phyloP scores from a whole-genome alignment of 2,797 vertebrate species.

The Clangula hyemalis region DNA sequence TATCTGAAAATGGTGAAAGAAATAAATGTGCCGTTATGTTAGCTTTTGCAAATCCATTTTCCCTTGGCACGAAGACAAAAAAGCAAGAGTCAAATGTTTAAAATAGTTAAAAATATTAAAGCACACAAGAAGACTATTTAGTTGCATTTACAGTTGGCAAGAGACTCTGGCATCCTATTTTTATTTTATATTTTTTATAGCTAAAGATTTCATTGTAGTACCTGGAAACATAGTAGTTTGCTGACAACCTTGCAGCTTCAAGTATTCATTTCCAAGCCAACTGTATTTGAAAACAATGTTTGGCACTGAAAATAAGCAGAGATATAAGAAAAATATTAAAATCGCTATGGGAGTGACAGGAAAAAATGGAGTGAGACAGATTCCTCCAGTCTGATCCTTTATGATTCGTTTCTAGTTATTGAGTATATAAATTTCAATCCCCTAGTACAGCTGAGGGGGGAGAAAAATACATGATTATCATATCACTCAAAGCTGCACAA shows the following conservation, averaged over 20 bases:
- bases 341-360: conserved; percentile 85
- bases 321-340: conserved; percentile 85
- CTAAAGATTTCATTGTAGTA: conserved; percentile 63
- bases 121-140: conserved; percentile 46
- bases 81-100: conserved; percentile 37
- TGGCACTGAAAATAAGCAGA: conserved; percentile 82
- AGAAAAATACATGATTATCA: conserved; percentile 78
- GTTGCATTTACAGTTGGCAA: conserved; percentile 56
- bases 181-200: conserved; percentile 51
- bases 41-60: conserved; percentile 62
- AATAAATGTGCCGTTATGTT: conserved; percentile 57
- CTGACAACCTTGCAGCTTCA: conserved; percentile 46
- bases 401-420: conserved; percentile 83
- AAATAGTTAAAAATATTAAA: conserved; percentile 68
- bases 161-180: conserved; percentile 43
- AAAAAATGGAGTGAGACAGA: conserved; percentile 83
- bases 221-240: conserved; percentile 58
- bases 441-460: conserved; percentile 69
- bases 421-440: conserved; percentile 85
- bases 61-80: conserved; percentile 33
- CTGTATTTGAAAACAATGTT: conserved; percentile 84
- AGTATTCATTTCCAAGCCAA: conserved; percentile 76
- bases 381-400: conserved; percentile 82
- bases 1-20: conserved; percentile 58
- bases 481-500: conserved; percentile 78